These are phyloP conservation scores for Zonotrichia leucophrys DNA, from an alignment of 2,113 vertebrate species.

Conservation along the genomic window DNA sequence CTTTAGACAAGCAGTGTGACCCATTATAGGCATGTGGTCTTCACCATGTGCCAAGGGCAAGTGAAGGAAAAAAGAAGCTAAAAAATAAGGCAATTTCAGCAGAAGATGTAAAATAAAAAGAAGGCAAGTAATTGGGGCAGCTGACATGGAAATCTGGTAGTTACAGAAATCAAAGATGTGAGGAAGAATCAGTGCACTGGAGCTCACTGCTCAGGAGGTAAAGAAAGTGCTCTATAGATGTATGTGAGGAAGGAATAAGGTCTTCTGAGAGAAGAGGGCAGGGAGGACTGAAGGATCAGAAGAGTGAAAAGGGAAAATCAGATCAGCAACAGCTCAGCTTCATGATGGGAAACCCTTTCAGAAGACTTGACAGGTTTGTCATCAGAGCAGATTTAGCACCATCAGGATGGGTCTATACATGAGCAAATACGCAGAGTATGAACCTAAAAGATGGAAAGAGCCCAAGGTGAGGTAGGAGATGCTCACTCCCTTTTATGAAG, in stretches of 20 bases:
- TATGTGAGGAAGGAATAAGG: background rate
- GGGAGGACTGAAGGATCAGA: fast-evolving
- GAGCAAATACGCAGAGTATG: background rate
- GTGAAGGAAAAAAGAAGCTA: background rate
- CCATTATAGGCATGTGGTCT: background rate
- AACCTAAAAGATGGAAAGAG: background rate
- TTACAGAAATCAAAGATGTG: background rate
- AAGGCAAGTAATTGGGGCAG: background rate
- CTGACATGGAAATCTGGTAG: background rate
- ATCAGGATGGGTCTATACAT: background rate
- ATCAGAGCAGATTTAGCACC: background rate
- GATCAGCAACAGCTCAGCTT: background rate
- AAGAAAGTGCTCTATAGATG: background rate
- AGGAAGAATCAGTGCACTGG: fast-evolving
- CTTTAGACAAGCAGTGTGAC: background rate
- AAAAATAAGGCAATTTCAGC: background rate
- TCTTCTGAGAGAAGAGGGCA: background rate
- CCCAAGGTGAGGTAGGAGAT: background rate
- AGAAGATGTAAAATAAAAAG: background rate
- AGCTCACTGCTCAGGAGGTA: background rate
- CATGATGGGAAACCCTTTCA: background rate
- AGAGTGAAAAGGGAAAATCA: background rate
- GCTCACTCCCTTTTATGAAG: background rate
- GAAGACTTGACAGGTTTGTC: background rate
- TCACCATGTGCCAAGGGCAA: background rate